A percentile compares a stretch with the other conserved stretches of the same genome.
Conservation (phyloP, 2,113 vertebrate species). For the Calyptommatus sinebrachiatus region DNA sequence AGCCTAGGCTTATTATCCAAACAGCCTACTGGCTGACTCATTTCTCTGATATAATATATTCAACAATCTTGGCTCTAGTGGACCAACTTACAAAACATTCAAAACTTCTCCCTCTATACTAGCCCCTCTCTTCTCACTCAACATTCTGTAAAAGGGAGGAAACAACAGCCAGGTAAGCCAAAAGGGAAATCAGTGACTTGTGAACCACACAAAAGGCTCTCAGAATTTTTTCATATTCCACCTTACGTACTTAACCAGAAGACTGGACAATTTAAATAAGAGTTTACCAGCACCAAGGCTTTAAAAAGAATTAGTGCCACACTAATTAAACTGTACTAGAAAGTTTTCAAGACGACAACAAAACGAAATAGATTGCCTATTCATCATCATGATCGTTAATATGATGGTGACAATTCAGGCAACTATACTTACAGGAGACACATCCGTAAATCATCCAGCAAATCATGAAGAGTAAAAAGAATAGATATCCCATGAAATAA, state of each 20-base stretch:
- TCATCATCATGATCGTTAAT: not conserved
- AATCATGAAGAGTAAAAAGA: conserved; percentile 99
- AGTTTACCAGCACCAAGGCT: not conserved
- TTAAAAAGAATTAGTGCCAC: not conserved
- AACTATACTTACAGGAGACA: conserved; percentile 87
- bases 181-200: no score
- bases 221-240: not conserved
- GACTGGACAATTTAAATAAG: not conserved
- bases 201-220: no score
- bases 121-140: no score
- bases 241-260: not conserved
- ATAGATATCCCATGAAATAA: conserved; percentile 98
- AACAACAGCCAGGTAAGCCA: no score
- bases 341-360: not conserved
- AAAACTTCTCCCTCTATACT: no score
- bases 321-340: not conserved
- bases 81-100: no score
- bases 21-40: no score
- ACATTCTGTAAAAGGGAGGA: no score
- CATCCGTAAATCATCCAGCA: conserved; percentile 99
- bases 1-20: no score
- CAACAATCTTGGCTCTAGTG: no score
- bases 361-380: not conserved
- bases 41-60: no score
- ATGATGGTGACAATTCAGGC: conserved; percentile 33